These are phyloP conservation scores for Seira ritae DNA, from an alignment of 2,888 invertebrate species.

Conservation along the genomic window DNA sequence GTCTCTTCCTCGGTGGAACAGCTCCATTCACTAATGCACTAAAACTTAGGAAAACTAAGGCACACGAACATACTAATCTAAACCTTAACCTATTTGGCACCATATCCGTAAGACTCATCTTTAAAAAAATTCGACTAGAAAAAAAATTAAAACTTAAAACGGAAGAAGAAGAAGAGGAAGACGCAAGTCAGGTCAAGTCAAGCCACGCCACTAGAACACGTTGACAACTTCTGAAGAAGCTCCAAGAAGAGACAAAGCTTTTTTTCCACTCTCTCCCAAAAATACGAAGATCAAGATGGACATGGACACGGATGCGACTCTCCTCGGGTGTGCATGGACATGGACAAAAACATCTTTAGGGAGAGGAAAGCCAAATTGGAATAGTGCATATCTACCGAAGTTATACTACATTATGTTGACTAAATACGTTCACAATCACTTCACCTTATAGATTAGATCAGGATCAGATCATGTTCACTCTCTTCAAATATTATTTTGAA, in stretches of 20 bases:
- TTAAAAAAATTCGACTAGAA: background rate
- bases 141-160: background rate
- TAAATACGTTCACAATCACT: background rate
- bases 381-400: background rate
- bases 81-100: slow-evolving; percentile 42
- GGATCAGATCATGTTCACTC: no score
- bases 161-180: background rate
- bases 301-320: no score
- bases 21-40: slow-evolving; percentile 38
- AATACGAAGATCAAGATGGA: background rate
- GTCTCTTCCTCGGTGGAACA: slow-evolving; percentile 40
- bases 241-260: background rate
- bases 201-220: no score
- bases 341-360: background rate
- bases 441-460: background rate
- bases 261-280: background rate
- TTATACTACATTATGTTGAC: background rate
- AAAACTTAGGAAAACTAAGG: background rate
- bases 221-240: no score
- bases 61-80: slow-evolving; percentile 12
- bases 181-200: background rate
- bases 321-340: no score
- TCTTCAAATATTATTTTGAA: no score
- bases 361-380: background rate
- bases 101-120: background rate